phyloP scores from a whole-genome alignment of 2,113 vertebrate genomes.

The Sinocyclocheilus maitianheensis region DNA sequence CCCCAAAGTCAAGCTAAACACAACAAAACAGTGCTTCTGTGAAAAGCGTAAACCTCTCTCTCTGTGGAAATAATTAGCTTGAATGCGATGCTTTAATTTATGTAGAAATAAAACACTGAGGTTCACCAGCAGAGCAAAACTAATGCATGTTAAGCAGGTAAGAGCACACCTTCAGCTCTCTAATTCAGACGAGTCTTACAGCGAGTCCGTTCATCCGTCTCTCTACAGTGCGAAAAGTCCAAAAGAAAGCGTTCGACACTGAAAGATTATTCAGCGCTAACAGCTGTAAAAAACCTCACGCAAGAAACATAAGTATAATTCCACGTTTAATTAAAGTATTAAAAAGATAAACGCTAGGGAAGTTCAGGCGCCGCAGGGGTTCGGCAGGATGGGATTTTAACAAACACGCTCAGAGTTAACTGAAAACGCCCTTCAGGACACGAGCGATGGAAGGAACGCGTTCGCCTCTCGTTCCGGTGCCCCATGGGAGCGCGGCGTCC shows the following conservation, averaged over 20 bases:
- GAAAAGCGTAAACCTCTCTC: not conserved
- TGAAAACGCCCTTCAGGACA: conserved; percentile 37
- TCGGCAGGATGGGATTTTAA: conserved; percentile 39
- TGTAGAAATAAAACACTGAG: not conserved
- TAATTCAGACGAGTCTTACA: not conserved
- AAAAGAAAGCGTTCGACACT: not conserved
- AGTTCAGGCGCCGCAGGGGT: conserved; percentile 2
- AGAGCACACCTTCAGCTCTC: conserved; percentile 25
- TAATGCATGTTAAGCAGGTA: conserved; percentile 23
- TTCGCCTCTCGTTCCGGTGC: not conserved
- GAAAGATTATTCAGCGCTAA: conserved; percentile 21
- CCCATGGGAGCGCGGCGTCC: not conserved
- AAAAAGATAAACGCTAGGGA: conserved; percentile 44
- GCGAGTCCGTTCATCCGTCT: not conserved
- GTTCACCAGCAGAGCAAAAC: conserved; percentile 9
- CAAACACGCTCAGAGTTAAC: conserved; percentile 31
- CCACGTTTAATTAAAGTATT: conserved; percentile 51
- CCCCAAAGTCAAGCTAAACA: not conserved
- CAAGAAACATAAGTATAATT: conserved; percentile 43
- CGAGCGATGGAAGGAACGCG: not conserved
- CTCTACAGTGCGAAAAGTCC: not conserved
- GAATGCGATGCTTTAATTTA: not conserved
- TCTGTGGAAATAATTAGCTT: not conserved
- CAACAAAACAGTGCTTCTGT: not conserved
- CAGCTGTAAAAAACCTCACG: conserved; percentile 19